phyloP scores from a whole-genome alignment of 2,888 invertebrate species.

The Callosobruchus maculatus region DNA sequence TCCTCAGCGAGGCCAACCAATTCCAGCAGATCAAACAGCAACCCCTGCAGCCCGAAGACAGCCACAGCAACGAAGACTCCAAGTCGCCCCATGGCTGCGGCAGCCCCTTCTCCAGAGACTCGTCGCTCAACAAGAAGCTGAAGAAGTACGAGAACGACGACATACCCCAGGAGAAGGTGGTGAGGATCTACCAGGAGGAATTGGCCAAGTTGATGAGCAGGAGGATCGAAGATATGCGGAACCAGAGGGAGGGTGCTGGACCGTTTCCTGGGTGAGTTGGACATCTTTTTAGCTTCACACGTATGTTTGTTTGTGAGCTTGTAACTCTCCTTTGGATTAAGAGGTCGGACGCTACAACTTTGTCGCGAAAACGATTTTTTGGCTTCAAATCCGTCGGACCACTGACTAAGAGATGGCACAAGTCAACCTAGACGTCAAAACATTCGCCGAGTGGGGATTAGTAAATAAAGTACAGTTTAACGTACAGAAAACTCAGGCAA shows the following conservation, averaged over 20 bases:
- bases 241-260: conserved; percentile 68
- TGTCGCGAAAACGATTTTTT: too few relatives aligned
- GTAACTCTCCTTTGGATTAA: too few relatives aligned
- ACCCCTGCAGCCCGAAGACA: conserved; percentile 46
- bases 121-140: conserved; percentile 69
- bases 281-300: background rate
- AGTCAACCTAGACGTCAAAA: too few relatives aligned
- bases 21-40: conserved; percentile 65
- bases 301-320: too few relatives aligned
- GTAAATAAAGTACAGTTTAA: too few relatives aligned
- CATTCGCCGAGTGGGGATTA: too few relatives aligned
- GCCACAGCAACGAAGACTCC: conserved; percentile 77
- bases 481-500: too few relatives aligned
- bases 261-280: conserved; percentile 67
- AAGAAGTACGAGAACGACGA: conserved; percentile 91
- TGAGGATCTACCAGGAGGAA: conserved; percentile 92
- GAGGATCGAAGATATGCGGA: conserved; percentile 69
- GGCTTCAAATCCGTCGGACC: too few relatives aligned
- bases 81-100: conserved; percentile 77
- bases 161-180: conserved; percentile 94
- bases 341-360: too few relatives aligned
- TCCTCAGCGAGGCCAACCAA: conserved; percentile 88
- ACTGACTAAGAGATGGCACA: too few relatives aligned
- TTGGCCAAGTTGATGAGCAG: conserved; percentile 87
- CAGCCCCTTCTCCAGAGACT: conserved; percentile 76